Base-by-base conservation (phyloP, 2,797 vertebrate genomes). In the Chelon auratus region DNA sequence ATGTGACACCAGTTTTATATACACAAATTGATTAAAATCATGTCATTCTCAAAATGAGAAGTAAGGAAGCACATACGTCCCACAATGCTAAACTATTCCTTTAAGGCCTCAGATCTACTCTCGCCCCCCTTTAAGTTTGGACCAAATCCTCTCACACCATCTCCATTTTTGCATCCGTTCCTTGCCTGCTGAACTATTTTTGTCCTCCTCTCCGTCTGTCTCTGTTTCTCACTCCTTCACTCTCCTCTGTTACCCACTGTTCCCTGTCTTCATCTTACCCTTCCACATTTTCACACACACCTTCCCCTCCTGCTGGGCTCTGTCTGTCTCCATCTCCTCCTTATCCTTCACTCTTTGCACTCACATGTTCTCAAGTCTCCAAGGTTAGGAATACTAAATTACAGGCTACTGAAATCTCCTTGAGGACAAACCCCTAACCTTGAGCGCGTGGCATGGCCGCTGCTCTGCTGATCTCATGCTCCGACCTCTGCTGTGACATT, bases 241-340 rank as follows among this genome's bases (percentile, higher is more conserved):
- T 55, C 72, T 71, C 52, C 73, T 62, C 74, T 70, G 72, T 75
- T 79, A 52, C 78, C 65, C 52, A 68, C 69, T 68, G 66, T 62
- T 75, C 54, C 17, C 24, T 1, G 53, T 58, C 63, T 74, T 45
- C 12, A 8, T 72, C 64, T 64, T 70, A 52, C 63, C 37, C 67
- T 60, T 74, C 55, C 59, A 26, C 24, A 37, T 71, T 68, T 81
- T 87, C 80, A 66, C 84, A 66, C 84, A 87, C 87, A 84, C 81
- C 57, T 76, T 62, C 80, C 48, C 56, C 59, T 62, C 87, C 81
- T 47, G 63, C 73, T 45, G 68, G 18, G 37, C 66, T 48, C 47
- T 36, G 43, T 57, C 52, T 17, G 47, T 62, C 75, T 68, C 55
- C 0, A 9, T 50, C 72, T 68, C 43, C 70, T 68, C 6, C 4